A percentile compares a stretch with the other conserved stretches of the same genome.
Evolutionary conservation across 1,140 invertebrate genomes (phyloP).

Genomic region (Listronotus bonariensis): DNA sequence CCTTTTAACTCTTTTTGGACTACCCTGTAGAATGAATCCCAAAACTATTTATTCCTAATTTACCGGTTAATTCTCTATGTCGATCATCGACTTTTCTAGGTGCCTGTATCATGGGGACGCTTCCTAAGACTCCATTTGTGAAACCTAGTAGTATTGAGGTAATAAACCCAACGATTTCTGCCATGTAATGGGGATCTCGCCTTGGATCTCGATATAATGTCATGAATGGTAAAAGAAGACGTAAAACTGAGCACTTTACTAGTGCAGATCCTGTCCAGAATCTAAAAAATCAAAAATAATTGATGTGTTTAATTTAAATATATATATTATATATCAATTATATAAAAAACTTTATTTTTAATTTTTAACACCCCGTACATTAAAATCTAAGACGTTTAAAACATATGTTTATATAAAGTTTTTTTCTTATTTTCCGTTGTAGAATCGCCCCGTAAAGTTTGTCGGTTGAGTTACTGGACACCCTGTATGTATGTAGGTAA

Average conservation of each 20-base stretch:
- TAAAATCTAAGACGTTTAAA: too few species aligned
- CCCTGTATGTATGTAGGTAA: too few species aligned
- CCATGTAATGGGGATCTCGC: conserved; percentile 69
- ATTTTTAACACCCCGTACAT: too few species aligned
- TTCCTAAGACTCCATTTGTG: conserved; percentile 85
- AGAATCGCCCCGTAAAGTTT: too few species aligned
- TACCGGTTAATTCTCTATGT: conserved; percentile 74
- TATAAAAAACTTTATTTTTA: too few species aligned
- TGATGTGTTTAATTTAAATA: too few species aligned
- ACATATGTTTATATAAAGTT: too few species aligned
- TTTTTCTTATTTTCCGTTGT: too few species aligned
- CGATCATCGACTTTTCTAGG: conserved; percentile 79
- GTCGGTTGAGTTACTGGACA: too few species aligned
- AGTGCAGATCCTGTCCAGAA: conserved; percentile 79
- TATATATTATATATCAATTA: too few species aligned
- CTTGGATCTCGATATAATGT: conserved; percentile 79
- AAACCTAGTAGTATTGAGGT: conserved; percentile 78
- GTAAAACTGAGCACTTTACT: conserved; percentile 58
- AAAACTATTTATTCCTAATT: too few species aligned
- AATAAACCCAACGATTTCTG: conserved; percentile 70
- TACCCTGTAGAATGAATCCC: neutral
- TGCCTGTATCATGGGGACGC: conserved; percentile 88
- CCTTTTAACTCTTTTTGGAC: too few species aligned
- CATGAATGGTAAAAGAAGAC: conserved; percentile 77
- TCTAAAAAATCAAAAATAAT: conserved; percentile 63